Evolutionary conservation across 2,113 vertebrate species (phyloP).

Genomic region (Platichthys stellatus): DNA sequence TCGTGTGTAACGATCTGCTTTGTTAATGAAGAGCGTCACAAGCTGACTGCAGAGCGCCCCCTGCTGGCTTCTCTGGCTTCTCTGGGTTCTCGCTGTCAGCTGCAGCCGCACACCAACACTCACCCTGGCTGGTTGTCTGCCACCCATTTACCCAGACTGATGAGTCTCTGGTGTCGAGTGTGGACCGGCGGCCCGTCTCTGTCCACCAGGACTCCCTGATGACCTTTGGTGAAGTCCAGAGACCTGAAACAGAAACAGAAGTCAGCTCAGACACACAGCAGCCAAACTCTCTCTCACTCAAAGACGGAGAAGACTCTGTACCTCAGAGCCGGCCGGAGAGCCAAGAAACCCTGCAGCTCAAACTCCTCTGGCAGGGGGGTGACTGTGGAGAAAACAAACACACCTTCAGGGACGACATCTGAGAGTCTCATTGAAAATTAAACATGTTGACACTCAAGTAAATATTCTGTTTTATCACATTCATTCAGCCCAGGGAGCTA

Average conservation of each 20-base stretch:
- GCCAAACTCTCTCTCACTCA: neutral
- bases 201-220: conserved; percentile 93
- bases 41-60: too few species aligned
- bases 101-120: conserved; percentile 10
- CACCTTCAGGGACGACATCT: too few species aligned
- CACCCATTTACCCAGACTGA: conserved; percentile 93
- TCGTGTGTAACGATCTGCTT: too few species aligned
- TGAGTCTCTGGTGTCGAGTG: conserved; percentile 91
- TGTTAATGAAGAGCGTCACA: too few species aligned
- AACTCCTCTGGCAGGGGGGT: conserved; percentile 97
- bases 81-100: neutral
- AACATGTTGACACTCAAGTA: too few species aligned
- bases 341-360: conserved; percentile 97
- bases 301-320: conserved; percentile 18
- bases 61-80: neutral
- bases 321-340: conserved; percentile 95
- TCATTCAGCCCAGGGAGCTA: too few species aligned
- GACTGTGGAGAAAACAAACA: conserved; percentile 74
- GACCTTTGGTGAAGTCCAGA: conserved; percentile 97
- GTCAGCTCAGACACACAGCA: neutral
- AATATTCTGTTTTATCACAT: too few species aligned
- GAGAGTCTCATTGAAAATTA: neutral
- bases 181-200: conserved; percentile 88
- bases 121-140: conserved; percentile 94
- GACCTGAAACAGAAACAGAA: conserved; percentile 80